These are phyloP conservation scores for Luehdorfia chinensis DNA, from an alignment of 1,140 invertebrate species.

Conservation along the genomic window DNA sequence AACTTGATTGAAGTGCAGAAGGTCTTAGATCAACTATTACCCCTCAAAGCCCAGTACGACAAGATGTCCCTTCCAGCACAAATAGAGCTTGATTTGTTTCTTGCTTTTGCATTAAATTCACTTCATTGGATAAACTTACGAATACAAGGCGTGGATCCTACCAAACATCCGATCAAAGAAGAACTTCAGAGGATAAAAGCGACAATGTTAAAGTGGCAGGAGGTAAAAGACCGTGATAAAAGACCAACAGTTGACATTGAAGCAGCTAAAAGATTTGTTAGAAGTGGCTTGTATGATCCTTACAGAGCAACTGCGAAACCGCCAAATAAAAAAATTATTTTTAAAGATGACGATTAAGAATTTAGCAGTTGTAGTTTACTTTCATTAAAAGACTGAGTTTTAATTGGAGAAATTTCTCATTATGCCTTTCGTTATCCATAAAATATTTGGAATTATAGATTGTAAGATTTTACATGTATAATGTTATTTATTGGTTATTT, in stretches of 20 bases:
- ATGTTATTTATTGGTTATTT: background rate
- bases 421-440: background rate
- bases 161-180: slow-evolving; percentile 75
- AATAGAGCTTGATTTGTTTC: slow-evolving; percentile 80
- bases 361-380: slow-evolving; percentile 21
- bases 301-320: slow-evolving; percentile 36
- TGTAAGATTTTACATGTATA: too few species aligned
- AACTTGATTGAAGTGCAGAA: slow-evolving; percentile 74
- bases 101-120: slow-evolving; percentile 78
- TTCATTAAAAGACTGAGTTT: slow-evolving; percentile 36
- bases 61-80: slow-evolving; percentile 75
- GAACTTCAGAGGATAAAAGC: slow-evolving; percentile 78
- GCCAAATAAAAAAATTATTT: slow-evolving; percentile 59
- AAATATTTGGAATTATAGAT: background rate
- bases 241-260: slow-evolving; percentile 76
- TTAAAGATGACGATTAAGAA: slow-evolving; percentile 36
- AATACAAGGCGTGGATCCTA: slow-evolving; percentile 77
- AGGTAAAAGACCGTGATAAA: slow-evolving; percentile 76
- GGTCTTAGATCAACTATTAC: slow-evolving; percentile 64
- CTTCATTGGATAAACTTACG: slow-evolving; percentile 79
- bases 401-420: slow-evolving; percentile 1
- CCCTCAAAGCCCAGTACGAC: slow-evolving; percentile 64
- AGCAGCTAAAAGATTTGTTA: slow-evolving; percentile 79
- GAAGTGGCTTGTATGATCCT: slow-evolving; percentile 77
- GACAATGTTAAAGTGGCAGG: slow-evolving; percentile 79